Conservation (phyloP, 2,113 vertebrate genomes). For the Phalacrocorax carbo region DNA sequence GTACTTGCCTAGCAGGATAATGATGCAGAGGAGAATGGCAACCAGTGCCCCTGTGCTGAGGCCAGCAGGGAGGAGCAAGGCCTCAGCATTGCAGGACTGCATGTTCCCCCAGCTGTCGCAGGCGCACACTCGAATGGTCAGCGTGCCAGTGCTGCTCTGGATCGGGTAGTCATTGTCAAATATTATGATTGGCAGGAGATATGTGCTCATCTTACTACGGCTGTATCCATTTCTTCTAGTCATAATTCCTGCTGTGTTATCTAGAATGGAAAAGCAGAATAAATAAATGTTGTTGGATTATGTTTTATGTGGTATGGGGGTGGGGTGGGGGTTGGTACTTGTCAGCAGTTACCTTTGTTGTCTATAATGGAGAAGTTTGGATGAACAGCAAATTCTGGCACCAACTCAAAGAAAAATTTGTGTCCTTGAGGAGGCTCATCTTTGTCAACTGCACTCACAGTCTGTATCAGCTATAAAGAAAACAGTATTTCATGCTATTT, state of each 20-base stretch:
- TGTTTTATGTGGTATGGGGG: neutral
- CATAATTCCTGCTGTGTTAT: conserved; percentile 81
- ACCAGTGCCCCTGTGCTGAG: conserved; percentile 78
- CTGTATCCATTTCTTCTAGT: conserved; percentile 79
- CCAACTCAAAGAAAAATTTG: conserved; percentile 81
- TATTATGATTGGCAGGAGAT: conserved; percentile 78
- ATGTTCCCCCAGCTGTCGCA: conserved; percentile 76
- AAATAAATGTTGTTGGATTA: neutral
- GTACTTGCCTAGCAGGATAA: conserved; percentile 73
- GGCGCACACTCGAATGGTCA: conserved; percentile 78
- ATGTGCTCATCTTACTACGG: conserved; percentile 74
- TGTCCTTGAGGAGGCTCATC: conserved; percentile 79
- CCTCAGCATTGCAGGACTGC: conserved; percentile 77
- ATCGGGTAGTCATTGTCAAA: conserved; percentile 82
- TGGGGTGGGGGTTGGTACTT: neutral
- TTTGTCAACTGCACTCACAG: conserved; percentile 80
- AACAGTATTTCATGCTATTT: neutral
- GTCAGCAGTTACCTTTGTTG: conserved; percentile 77
- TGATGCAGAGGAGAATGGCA: conserved; percentile 79
- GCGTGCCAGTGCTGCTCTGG: conserved; percentile 79
- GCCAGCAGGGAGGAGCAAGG: conserved; percentile 74
- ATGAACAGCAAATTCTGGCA: conserved; percentile 77
- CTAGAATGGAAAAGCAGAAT: conserved; percentile 19
- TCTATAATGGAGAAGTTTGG: conserved; percentile 83
- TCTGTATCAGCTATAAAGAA: conserved; percentile 80